These are phyloP conservation scores for Stegodyphus mimosarum DNA, from an alignment of 1,140 invertebrate genomes.

Conservation along the genomic window DNA sequence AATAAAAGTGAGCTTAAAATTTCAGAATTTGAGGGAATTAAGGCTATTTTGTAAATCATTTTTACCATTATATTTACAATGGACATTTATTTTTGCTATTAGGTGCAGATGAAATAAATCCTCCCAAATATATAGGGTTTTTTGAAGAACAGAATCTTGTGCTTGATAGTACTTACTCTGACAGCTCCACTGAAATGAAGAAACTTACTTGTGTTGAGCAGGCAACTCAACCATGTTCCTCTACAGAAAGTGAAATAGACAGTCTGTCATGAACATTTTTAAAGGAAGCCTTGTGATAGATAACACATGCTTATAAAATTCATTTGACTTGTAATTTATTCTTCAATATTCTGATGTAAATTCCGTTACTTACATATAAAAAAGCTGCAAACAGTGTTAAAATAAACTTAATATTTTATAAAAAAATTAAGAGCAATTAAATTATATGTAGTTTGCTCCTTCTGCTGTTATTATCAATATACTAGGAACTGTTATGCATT, in stretches of 20 bases:
- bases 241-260: conserved; percentile 1
- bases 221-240: not conserved
- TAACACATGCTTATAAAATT: not conserved
- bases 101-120: conserved; percentile 29
- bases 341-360: not conserved
- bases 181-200: not conserved
- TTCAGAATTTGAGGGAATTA: not conserved
- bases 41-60: not conserved
- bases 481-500: too few relatives aligned
- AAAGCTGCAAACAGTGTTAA: not conserved
- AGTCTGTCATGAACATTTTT: not conserved
- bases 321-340: not conserved
- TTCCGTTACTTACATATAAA: not conserved
- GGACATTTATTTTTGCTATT: not conserved
- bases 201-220: not conserved
- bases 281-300: not conserved
- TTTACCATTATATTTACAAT: not conserved
- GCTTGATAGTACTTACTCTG: not conserved
- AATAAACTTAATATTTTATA: not conserved
- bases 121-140: conserved; percentile 4
- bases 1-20: not conserved
- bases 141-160: not conserved
- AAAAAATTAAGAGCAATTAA: not conserved
- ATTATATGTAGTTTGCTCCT: not conserved
- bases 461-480: not conserved